Evolutionary conservation across 2,888 invertebrate species (phyloP).

Genomic region (Brachypalpus laphriformis): DNA sequence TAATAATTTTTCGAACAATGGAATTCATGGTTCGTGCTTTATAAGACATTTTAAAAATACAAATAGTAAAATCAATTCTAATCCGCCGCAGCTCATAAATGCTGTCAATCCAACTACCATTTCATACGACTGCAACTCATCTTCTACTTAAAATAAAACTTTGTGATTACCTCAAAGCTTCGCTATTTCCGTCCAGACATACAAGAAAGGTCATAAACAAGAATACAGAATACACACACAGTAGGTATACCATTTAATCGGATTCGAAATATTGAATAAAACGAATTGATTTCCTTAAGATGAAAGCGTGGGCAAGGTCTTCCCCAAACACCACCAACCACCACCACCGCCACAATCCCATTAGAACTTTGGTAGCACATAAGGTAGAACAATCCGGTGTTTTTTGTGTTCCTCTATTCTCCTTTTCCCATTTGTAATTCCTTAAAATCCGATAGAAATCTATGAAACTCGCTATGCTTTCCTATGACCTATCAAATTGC

Average conservation of each 20-base stretch:
- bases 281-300: slow-evolving; percentile 8
- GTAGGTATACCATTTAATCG: slow-evolving; percentile 14
- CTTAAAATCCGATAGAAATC: slow-evolving; percentile 24
- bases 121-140: too few relatives aligned
- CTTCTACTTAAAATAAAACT: too few relatives aligned
- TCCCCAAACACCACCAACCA: not conserved
- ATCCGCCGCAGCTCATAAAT: too few relatives aligned
- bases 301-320: not conserved
- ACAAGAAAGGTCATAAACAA: not conserved
- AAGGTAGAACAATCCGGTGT: slow-evolving; percentile 12
- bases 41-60: too few relatives aligned
- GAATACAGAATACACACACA: not conserved
- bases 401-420: slow-evolving; percentile 9
- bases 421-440: slow-evolving; percentile 7
- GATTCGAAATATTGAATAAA: slow-evolving; percentile 3
- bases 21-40: too few relatives aligned
- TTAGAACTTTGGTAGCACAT: slow-evolving; percentile 4
- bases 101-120: too few relatives aligned
- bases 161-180: not conserved
- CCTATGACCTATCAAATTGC: slow-evolving; percentile 33
- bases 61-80: too few relatives aligned
- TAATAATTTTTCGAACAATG: too few relatives aligned
- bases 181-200: not conserved
- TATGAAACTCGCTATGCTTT: slow-evolving; percentile 17
- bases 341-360: slow-evolving; percentile 3